Percentiles rank a stretch among this genome's conserved stretches.
phyloP scores from a whole-genome alignment of 2,113 vertebrate species.

The Saimiri boliviensis region DNA sequence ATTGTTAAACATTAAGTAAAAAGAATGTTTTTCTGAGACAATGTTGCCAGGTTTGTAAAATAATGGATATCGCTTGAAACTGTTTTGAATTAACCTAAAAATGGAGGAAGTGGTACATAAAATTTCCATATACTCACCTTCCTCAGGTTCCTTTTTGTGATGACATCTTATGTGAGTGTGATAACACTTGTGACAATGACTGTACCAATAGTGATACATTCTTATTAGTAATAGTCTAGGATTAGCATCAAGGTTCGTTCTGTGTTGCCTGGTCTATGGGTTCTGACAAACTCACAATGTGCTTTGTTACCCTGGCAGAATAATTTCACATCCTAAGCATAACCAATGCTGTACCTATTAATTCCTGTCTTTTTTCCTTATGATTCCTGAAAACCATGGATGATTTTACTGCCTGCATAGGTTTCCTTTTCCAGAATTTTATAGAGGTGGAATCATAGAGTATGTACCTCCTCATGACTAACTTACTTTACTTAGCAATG shows the following conservation, averaged over 20 bases:
- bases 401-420: too few species aligned
- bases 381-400: too few species aligned
- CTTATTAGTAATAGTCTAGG: too few species aligned
- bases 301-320: neutral
- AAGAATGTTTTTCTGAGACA: neutral
- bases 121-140: too few species aligned
- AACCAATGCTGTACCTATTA: neutral
- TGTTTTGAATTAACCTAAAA: neutral
- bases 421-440: too few species aligned
- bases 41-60: neutral
- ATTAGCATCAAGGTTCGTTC: neutral
- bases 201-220: too few species aligned
- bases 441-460: too few species aligned
- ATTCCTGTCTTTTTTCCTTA: neutral
- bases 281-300: neutral
- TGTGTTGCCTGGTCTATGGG: neutral
- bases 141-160: neutral
- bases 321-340: neutral
- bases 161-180: neutral
- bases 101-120: neutral
- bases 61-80: neutral
- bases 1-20: neutral
- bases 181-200: neutral
- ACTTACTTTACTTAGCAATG: too few species aligned
- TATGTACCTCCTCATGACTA: too few species aligned